Percentiles rank a stretch among this genome's conserved stretches.
These are phyloP conservation scores for Talpa occidentalis DNA, from an alignment of 2,113 vertebrate genomes.

Conservation along the genomic window DNA sequence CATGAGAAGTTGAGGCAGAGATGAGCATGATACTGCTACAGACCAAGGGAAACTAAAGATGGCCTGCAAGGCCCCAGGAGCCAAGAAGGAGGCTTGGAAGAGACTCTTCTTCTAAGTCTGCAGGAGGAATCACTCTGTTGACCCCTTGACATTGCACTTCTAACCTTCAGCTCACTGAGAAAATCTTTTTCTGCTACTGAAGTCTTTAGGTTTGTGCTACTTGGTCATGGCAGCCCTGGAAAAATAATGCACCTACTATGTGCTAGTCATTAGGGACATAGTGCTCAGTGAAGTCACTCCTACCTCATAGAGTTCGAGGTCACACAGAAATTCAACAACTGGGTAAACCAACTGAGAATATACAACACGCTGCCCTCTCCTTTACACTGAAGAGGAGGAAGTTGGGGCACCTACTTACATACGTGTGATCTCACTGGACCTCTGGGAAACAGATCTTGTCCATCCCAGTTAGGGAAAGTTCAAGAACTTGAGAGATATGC, in stretches of 20 bases:
- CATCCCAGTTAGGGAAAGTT: not conserved
- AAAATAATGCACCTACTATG: not conserved
- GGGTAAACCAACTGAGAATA: not conserved
- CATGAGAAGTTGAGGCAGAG: not conserved
- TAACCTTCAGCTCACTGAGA: not conserved
- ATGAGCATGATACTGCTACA: accelerated
- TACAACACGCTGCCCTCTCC: not conserved
- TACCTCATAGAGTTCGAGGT: not conserved
- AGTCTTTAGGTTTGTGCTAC: not conserved
- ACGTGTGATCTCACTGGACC: not conserved
- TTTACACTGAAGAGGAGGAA: not conserved
- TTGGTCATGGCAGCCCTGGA: not conserved
- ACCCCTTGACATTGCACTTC: not conserved
- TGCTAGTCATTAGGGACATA: not conserved
- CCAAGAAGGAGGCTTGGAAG: not conserved
- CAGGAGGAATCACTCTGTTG: not conserved
- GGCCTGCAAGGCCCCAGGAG: not conserved
- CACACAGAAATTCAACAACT: not conserved
- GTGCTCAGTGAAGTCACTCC: not conserved
- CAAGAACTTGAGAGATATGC: not conserved
- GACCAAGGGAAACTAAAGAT: not conserved
- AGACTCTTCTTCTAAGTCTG: not conserved
- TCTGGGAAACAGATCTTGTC: not conserved
- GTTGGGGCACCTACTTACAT: not conserved
- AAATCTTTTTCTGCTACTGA: not conserved